Evolutionary conservation across 2,888 invertebrate genomes (phyloP).

Genomic region (Euphydryas editha): DNA sequence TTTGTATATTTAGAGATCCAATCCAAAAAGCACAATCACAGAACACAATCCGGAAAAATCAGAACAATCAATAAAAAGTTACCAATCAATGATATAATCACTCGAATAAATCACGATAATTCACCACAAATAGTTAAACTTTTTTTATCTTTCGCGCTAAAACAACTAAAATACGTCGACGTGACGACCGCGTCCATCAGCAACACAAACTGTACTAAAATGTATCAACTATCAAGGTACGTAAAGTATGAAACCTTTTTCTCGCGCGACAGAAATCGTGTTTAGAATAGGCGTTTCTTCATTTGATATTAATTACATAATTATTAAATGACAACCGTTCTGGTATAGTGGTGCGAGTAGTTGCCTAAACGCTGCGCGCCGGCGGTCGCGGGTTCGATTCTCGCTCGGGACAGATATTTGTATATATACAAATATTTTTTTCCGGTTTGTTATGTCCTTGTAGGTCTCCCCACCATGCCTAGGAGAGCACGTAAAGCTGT

Average conservation of each 20-base stretch:
- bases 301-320: conserved; percentile 12
- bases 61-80: neutral
- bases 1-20: neutral
- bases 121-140: neutral
- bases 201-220: conserved; percentile 21
- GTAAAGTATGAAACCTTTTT: conserved; percentile 10
- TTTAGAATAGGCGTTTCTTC: conserved; percentile 17
- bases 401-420: too few species aligned
- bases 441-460: too few species aligned
- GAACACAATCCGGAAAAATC: neutral
- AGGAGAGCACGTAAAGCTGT: too few species aligned
- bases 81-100: neutral
- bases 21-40: neutral
- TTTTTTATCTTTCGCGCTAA: conserved; percentile 6
- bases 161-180: neutral
- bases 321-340: neutral
- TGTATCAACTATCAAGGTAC: neutral
- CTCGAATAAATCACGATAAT: conserved; percentile 1
- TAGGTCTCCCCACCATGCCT: too few species aligned
- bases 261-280: conserved; percentile 12
- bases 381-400: too few species aligned
- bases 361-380: too few species aligned
- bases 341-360: too few species aligned
- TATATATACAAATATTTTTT: neutral
- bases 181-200: conserved; percentile 9